These are phyloP conservation scores for Sebastiscus tertius DNA, from an alignment of 2,797 vertebrate species.

Conservation along the genomic window DNA sequence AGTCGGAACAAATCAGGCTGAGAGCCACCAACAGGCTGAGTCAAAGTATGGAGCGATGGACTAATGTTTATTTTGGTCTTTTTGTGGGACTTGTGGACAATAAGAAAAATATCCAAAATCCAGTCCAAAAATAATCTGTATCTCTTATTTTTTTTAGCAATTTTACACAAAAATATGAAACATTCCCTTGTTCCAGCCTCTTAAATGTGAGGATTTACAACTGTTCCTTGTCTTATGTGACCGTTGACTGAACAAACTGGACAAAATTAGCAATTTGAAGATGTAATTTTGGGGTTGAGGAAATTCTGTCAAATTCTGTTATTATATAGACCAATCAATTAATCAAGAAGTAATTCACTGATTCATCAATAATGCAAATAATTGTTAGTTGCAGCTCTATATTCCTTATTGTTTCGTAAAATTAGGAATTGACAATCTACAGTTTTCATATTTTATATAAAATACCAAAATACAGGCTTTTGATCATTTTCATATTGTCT, in stretches of 20 bases:
- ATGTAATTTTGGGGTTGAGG: not conserved
- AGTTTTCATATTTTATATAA: not conserved
- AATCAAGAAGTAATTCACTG: not conserved
- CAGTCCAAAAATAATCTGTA: not conserved
- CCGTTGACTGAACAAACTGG: not conserved
- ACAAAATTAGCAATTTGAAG: too few species aligned
- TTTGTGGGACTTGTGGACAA: not conserved
- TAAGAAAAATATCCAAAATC: not conserved
- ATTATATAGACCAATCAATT: not conserved
- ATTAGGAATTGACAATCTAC: not conserved
- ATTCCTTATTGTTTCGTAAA: not conserved
- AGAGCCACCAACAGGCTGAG: too few species aligned
- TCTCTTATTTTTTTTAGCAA: not conserved
- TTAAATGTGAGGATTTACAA: not conserved
- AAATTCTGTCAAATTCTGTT: too few species aligned
- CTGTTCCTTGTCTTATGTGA: rapidly evolving
- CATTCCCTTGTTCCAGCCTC: not conserved
- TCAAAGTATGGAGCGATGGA: not conserved
- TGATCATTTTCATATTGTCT: not conserved
- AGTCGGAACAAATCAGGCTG: not conserved
- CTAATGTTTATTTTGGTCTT: not conserved
- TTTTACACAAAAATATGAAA: rapidly evolving
- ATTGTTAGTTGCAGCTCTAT: not conserved
- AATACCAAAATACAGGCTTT: not conserved
- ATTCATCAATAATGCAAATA: not conserved